Base-by-base conservation (phyloP, 1,140 invertebrate species). In the Aphis craccivora region DNA sequence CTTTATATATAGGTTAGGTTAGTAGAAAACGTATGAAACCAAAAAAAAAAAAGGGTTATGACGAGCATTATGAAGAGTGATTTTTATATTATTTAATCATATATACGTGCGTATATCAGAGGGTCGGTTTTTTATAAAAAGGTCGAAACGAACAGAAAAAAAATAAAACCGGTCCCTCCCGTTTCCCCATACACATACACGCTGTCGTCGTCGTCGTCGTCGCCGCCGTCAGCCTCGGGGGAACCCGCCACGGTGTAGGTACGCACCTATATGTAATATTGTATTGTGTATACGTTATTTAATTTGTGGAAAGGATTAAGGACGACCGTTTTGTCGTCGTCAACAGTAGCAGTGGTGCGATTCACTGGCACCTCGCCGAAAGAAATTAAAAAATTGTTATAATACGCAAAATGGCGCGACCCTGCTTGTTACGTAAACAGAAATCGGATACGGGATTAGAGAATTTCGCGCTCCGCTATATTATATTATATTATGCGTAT, bases 361-460 rank as follows among this genome's bases (percentile, higher is more conserved):
- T 89, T n/a, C 22, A 8, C 35, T 48, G 11, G 48, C 45, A 35
- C 83, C 40, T 84, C 67, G 45, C 11, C 37, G 81, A 92, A 53
- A 93, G 91, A 86, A 93, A 86, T 86, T 86, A 93, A 55, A 93
- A 86, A 86, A 93, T 93, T 93, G 91, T 93, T 93, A 93, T 81
- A 93, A 92, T 92, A 60, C 83, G 37, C 37, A 86, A 86, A 93
- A 93, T 53, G 91, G 76, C 51, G 76, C 48, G 23, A 22, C 91
- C 48, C 48, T 76, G n/a, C 30, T 76, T n/a, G 91, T 93, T 93
- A 86, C 91, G 91, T 93, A 93, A 93, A 93, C 91, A 93, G 91
- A 93, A 93, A 93, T 93, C 91, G 91, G 91, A 93, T 93, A 93
- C 35, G 91, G 91, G 91, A 93, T 93, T 93, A 93, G 84, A 60